Evolutionary conservation across 2,888 invertebrate genomes (phyloP).

Genomic region (Drosophila kanekoi): DNA sequence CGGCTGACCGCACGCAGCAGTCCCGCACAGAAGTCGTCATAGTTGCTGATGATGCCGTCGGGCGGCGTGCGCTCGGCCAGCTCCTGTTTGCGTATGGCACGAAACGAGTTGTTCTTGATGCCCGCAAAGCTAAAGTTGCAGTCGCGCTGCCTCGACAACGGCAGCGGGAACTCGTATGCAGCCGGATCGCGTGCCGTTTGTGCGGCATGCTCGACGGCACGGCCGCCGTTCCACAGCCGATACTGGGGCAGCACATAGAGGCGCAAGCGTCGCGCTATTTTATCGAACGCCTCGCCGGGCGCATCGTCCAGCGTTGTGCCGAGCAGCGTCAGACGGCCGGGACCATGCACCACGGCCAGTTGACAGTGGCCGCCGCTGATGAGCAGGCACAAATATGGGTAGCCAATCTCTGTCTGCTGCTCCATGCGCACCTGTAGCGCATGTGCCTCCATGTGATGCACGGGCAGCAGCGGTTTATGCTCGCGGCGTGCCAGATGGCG

Average conservation of each 20-base stretch:
- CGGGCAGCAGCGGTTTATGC: conserved; percentile 94
- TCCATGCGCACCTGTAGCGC: conserved; percentile 94
- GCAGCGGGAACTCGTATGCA: conserved; percentile 89
- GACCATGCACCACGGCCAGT: conserved; percentile 89
- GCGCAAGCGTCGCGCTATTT: conserved; percentile 95
- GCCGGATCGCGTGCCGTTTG: conserved; percentile 87
- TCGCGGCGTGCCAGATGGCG: conserved; percentile 89
- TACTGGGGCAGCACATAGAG: conserved; percentile 91
- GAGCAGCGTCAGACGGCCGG: conserved; percentile 91
- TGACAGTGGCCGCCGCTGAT: conserved; percentile 98
- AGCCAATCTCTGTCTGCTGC: conserved; percentile 87
- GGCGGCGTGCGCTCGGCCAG: conserved; percentile 86
- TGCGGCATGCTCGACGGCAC: conserved; percentile 94
- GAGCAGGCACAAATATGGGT: conserved; percentile 95
- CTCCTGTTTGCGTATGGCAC: conserved; percentile 88
- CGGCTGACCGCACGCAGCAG: conserved; percentile 90
- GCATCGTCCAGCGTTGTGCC: conserved; percentile 93
- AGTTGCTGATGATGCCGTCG: conserved; percentile 90
- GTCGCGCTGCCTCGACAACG: conserved; percentile 88
- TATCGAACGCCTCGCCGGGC: conserved; percentile 97
- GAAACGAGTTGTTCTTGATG: conserved; percentile 88
- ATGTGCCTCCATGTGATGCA: conserved; percentile 99
- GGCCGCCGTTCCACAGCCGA: conserved; percentile 90
- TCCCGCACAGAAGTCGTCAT: conserved; percentile 93
- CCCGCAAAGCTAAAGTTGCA: conserved; percentile 98